These are phyloP conservation scores for Noctua pronuba DNA, from an alignment of 2,888 invertebrate genomes.

Conservation along the genomic window DNA sequence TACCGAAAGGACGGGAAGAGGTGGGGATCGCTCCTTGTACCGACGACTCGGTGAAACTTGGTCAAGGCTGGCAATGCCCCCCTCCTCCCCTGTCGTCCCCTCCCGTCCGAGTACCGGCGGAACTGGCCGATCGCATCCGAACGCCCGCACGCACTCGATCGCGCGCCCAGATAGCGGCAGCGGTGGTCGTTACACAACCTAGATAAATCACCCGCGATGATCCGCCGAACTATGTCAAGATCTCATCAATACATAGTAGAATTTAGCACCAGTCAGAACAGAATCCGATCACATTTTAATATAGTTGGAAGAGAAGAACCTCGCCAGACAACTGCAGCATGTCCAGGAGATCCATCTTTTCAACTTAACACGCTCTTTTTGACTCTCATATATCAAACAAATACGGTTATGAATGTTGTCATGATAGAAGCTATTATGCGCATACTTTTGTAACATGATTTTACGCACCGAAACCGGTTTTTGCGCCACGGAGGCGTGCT, in stretches of 20 bases:
- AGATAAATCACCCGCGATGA: constrained; percentile 86
- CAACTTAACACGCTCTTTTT: constrained; percentile 9
- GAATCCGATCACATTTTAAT: constrained; percentile 60
- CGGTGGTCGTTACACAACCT: constrained; percentile 85
- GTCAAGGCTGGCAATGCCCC: constrained; percentile 87
- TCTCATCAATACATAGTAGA: constrained; percentile 72
- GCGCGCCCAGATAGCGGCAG: constrained; percentile 82
- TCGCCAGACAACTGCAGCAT: constrained; percentile 2
- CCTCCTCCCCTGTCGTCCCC: constrained; percentile 73
- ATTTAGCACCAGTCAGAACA: constrained; percentile 62
- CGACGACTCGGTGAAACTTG: constrained; percentile 90
- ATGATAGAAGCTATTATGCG: constrained; percentile 61
- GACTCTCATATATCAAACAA: constrained; percentile 26
- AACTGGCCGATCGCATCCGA: constrained; percentile 82
- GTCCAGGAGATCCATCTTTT: constrained; percentile 1
- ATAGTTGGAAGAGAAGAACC: constrained; percentile 16
- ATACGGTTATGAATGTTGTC: constrained; percentile 66
- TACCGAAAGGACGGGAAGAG: constrained; percentile 88
- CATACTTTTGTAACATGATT: constrained; percentile 48
- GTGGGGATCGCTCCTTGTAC: constrained; percentile 89
- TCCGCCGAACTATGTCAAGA: constrained; percentile 88
- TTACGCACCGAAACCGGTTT: constrained; percentile 74
- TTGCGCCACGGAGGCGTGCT: constrained; percentile 72
- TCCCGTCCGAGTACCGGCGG: constrained; percentile 77
- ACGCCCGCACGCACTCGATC: constrained; percentile 82